Evolutionary conservation across 1,140 invertebrate species (phyloP), one percentile per base, ranked within the genome.

Genomic region (Drosophila insularis): DNA sequence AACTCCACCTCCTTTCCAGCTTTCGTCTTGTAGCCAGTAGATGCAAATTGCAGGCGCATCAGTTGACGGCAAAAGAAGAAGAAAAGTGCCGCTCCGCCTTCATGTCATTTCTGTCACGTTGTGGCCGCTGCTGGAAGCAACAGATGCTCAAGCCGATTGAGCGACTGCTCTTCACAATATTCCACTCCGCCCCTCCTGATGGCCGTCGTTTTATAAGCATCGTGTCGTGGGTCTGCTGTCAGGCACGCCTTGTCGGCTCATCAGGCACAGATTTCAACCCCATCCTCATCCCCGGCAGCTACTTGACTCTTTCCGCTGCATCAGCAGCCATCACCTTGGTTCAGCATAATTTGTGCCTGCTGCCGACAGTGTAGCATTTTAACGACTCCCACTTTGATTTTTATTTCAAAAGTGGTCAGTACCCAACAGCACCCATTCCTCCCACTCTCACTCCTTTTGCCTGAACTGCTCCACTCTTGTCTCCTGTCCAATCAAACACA

Each of bases 81-180:
- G 27, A 59, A 70, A 73, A 56, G 60, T 75, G 60, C 59, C 54
- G 79, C 63, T 35, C 71, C 75, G 82, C 82, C 74, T 71, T 67
- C 50, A 54, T 85, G 81, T 78, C 81, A 77, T 67, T 71, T 54
- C 67, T 74, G 81, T 71, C 71, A 65, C 58, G 74, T 68, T 76
- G 43, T 50, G 8, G 43, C 43, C 59, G 64, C 81, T 60, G 64
- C 78, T 63, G 63, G 64, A 55, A 69, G 60, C 78, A 81, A 87
- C 81, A 85, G 78, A 87, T 85, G 82, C 87, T 78, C 62, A 46
- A 67, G 65, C 78, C 82, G 81, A 86, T 86, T 86, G 82, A 82
- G 68, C 81, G 82, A 72, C 82, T 76, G 78, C 54, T 21, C 0
- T 17, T 10, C 8, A 19, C 35, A 37, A n/a, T n/a, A n/a, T n/a